Conservation (phyloP, 2,888 invertebrate genomes). For the Iselma pallidipennis region DNA sequence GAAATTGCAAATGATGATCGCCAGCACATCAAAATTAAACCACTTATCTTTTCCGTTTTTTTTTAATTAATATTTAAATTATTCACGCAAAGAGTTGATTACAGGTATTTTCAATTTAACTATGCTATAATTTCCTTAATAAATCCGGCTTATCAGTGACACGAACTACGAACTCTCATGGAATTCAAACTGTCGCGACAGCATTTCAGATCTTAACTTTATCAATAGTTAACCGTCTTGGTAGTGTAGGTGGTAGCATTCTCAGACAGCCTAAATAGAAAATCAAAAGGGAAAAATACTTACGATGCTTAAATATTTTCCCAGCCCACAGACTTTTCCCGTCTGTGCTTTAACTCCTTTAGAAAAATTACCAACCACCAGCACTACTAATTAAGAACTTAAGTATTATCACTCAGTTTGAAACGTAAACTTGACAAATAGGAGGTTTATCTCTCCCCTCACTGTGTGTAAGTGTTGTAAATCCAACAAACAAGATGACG, state of each 20-base stretch:
- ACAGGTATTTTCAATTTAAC: neutral
- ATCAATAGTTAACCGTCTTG: neutral
- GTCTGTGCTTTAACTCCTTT: neutral
- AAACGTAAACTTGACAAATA: neutral
- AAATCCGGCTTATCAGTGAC: neutral
- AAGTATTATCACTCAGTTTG: neutral
- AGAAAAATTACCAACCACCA: neutral
- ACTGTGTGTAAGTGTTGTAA: slow-evolving; percentile 11
- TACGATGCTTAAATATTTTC: no score
- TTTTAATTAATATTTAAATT: neutral
- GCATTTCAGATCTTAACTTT: neutral
- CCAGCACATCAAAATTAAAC: neutral
- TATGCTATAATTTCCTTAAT: neutral
- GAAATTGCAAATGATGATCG: no score
- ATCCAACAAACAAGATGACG: slow-evolving; percentile 14
- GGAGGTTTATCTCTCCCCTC: slow-evolving; percentile 16
- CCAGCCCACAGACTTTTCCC: neutral
- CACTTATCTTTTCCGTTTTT: neutral
- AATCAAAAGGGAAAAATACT: no score
- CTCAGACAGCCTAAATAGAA: neutral
- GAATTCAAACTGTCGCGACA: no score
- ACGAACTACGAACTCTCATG: neutral
- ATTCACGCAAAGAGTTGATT: no score
- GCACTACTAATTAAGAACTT: neutral
- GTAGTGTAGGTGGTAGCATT: neutral